A percentile compares a stretch with the other conserved stretches of the same genome.
Conservation (phyloP, 1,140 invertebrate genomes). For the Drosophila parabipectinata region DNA sequence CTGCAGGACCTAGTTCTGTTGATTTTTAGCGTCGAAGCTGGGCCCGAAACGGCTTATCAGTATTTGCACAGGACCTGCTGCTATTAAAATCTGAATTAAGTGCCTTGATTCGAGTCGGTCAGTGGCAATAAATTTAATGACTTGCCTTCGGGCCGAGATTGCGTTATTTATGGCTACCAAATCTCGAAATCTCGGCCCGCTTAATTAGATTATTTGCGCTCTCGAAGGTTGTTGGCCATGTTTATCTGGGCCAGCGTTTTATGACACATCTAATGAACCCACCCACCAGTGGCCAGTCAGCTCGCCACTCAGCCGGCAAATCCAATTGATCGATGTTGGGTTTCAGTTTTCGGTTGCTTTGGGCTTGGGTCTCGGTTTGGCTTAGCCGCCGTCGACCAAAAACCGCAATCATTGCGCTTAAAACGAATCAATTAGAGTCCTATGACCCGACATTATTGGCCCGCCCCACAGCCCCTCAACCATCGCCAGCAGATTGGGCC, state of each 20-base stretch:
- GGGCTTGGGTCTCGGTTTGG: conserved; percentile 7
- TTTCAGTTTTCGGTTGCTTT: background rate
- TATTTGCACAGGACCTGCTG: conserved; percentile 63
- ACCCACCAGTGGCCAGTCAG: background rate
- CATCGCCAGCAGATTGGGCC: background rate
- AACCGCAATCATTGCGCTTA: conserved; percentile 57
- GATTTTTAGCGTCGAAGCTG: conserved; percentile 12
- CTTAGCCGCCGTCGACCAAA: conserved; percentile 23
- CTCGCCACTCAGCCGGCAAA: background rate
- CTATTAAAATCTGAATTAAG: conserved; percentile 76
- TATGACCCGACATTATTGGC: conserved; percentile 16
- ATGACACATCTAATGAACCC: conserved; percentile 60
- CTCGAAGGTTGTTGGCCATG: conserved; percentile 15
- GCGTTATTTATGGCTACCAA: conserved; percentile 61
- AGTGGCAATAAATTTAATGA: conserved; percentile 74
- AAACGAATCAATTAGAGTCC: conserved; percentile 62
- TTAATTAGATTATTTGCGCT: conserved; percentile 73
- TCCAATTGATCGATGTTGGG: conserved; percentile 39
- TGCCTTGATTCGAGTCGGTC: conserved; percentile 65
- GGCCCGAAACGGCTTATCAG: conserved; percentile 60
- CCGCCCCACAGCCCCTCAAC: background rate
- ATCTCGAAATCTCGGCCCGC: conserved; percentile 18
- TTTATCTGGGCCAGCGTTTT: conserved; percentile 20
- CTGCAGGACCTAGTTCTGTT: conserved; percentile 22
- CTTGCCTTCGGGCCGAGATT: conserved; percentile 67